Base-by-base conservation (phyloP, 2,888 invertebrate genomes). In the Xylota segnis region DNA sequence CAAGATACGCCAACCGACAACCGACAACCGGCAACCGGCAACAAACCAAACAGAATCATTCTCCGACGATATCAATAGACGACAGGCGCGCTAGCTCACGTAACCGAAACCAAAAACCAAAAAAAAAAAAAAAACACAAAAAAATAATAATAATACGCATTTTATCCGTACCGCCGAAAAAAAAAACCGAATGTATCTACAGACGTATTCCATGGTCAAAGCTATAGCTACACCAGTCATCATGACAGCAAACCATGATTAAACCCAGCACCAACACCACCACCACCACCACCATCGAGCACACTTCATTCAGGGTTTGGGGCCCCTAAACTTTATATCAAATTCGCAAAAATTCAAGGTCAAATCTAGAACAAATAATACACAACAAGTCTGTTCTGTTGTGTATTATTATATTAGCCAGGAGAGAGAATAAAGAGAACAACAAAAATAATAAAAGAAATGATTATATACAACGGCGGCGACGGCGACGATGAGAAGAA, bases 291-390 rank as follows among this genome's bases (percentile, higher is more conserved):
- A 59, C 43, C n/a, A 71, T 14, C 58, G 23, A 47, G 45, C 63
- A 40, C 12, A 34, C 43, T 79, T 84, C 75, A 84, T 84, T 84
- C 71, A 76, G 59, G 66, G 45, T 79, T 78, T 65, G 54, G 63
- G 78, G 59, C 79, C 54, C 66, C 71, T 83, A 77, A 79, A 79
- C 75, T 84, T 75, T 75, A 79, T 79, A 79, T 84, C 52, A 71
- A 79, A 79, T 79, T 79, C 70, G 71, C 59, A 58, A 40, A 84
- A 84, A 75, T 71, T 79, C 84, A 84, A 84, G 84, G 84, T 84
- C 84, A 79, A 45, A 84, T 76, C 23, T 84, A 75, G 70, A 79
- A 59, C 52, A 79, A 65, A 70, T 32, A 52, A 65, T 65, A 65
- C 82, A 77, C 56, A 52, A 79, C 18, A 75, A 75, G n/a, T 52